These are phyloP conservation scores for Lanistes nyassanus DNA, from an alignment of 1,140 invertebrate species.

Conservation along the genomic window DNA sequence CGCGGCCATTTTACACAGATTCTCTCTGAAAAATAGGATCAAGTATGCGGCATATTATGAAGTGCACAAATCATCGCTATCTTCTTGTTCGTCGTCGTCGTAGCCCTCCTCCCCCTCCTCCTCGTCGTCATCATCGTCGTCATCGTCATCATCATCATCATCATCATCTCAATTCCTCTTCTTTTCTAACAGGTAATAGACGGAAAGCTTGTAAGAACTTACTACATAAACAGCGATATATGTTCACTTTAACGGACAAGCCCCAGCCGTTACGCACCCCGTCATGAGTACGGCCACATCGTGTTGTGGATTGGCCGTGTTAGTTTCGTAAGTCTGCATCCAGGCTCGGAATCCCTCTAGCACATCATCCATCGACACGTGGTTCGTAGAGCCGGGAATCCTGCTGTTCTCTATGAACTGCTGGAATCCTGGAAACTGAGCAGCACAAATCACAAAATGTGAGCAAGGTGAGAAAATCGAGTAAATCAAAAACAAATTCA, in stretches of 20 bases:
- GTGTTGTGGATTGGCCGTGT: conserved; percentile 41
- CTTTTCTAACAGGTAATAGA: no score
- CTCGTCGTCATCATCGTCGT: no score
- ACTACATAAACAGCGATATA: no score
- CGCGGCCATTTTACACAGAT: conserved; percentile 19
- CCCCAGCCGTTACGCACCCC: conserved; percentile 34
- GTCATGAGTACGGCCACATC: conserved; percentile 53
- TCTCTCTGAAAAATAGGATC: conserved; percentile 32
- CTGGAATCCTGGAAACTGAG: conserved; percentile 47
- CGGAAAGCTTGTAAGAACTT: no score
- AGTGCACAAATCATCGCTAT: no score
- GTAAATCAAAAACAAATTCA: no score
- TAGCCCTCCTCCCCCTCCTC: no score
- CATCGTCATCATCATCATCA: no score
- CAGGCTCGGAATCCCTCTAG: conserved; percentile 50
- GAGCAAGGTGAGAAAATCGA: not conserved
- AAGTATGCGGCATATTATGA: not conserved
- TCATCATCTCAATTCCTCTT: no score
- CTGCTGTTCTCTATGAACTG: conserved; percentile 53
- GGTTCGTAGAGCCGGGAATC: conserved; percentile 40
- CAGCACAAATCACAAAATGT: conserved; percentile 21
- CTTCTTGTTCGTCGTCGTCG: no score
- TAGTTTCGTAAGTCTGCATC: conserved; percentile 50
- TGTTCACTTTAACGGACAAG: not conserved
- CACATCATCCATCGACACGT: conserved; percentile 50